These are phyloP conservation scores for Propithecus coquereli DNA, from an alignment of 2,113 vertebrate genomes.

Conservation along the genomic window DNA sequence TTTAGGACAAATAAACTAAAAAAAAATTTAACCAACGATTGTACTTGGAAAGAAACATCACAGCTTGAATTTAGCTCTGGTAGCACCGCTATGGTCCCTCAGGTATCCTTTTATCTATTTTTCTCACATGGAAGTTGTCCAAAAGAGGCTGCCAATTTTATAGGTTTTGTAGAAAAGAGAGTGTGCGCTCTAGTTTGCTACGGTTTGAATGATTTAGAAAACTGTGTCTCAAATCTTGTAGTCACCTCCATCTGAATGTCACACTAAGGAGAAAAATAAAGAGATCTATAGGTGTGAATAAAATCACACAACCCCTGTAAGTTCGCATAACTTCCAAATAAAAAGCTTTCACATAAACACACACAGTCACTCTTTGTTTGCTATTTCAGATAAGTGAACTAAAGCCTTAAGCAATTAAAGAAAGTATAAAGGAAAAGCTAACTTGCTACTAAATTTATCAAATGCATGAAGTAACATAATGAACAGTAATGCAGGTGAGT, in stretches of 20 bases:
- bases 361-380: not conserved
- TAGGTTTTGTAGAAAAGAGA: not conserved
- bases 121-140: not conserved
- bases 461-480: not conserved
- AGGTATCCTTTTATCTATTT: not conserved
- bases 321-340: not conserved
- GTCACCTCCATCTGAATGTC: not conserved
- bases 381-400: not conserved
- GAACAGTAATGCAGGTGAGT: not conserved
- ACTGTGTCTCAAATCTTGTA: not conserved
- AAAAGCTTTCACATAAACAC: not conserved
- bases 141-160: not conserved
- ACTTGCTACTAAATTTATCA: not conserved
- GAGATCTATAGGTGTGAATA: not conserved
- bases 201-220: not conserved
- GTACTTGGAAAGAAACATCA: not conserved
- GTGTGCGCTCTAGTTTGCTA: not conserved
- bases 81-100: not conserved
- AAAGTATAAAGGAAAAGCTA: not conserved
- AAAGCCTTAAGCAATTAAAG: not conserved
- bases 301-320: not conserved
- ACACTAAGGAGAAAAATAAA: not conserved
- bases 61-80: not conserved
- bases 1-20: not conserved
- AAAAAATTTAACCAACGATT: not conserved